Base-by-base conservation (phyloP, 2,113 vertebrate species). In the Spilogale gracilis region DNA sequence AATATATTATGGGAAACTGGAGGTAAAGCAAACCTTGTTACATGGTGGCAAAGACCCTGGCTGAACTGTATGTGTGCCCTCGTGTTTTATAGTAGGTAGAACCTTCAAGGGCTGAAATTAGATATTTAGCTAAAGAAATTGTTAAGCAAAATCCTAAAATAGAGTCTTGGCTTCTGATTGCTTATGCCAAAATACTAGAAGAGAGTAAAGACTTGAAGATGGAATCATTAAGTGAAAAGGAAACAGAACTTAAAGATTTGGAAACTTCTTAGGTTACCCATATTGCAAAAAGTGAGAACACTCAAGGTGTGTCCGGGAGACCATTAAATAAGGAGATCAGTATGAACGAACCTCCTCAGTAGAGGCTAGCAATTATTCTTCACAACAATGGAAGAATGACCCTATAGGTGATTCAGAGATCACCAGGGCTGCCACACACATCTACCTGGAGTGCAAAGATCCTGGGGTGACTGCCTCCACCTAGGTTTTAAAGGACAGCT, bases 91-190 rank as follows among this genome's bases (percentile, higher is more conserved):
- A 92, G 38, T 67, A 23, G 52, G 18, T 8, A 82, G 25, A 45
- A 30, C 4, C 9, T 58, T 56, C 20, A 69, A 54, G n/a, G 16
- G n/a, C 56, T 45, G 50, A 69, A 69, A 38, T 76, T 48, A n/a
- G 18, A 25, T 78, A 61, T 63, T 89, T 78, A 50, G 30, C 48
- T 54, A 17, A 61, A 78, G 50, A 82, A 38, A n/a, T 48, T 71
- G 56, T 50, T 81, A 67, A 91, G n/a, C n/a, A 81, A 79, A 71
- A 82, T 80, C 78, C 81, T 91, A 52, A n/a, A 48, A 82, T 32
- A 58, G 78, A 56, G 8, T 20, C 38, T 92, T 48, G 78, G 18
- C 63, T 81, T 38, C 17, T 81, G 61, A 91, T 25, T 30, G 21
- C 16, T 52, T 79, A 32, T 43, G 69, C 50, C 56, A 81, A 91